These are phyloP conservation scores for Lethrus apterus DNA, from an alignment of 1,140 invertebrate species.

Conservation along the genomic window DNA sequence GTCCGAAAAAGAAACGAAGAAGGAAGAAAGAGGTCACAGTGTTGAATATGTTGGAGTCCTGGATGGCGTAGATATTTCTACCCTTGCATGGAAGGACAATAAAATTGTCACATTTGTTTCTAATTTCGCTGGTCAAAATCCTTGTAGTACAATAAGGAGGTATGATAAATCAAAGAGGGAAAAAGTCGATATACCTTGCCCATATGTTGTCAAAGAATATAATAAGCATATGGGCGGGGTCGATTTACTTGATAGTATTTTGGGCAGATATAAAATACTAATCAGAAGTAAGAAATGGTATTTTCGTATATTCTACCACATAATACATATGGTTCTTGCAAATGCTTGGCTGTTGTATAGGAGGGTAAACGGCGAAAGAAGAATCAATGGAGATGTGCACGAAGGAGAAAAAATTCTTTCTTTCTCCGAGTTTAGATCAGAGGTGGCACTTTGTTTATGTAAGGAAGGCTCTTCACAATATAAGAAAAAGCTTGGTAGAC, in stretches of 20 bases:
- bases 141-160: not conserved
- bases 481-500: slow-evolving; percentile 13
- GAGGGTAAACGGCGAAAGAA: slow-evolving; percentile 10
- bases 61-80: slow-evolving; percentile 2
- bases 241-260: slow-evolving; percentile 41
- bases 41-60: slow-evolving; percentile 40
- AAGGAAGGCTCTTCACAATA: not conserved
- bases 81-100: not conserved
- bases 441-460: slow-evolving; percentile 18
- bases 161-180: slow-evolving; percentile 10
- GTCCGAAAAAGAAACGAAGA: not conserved
- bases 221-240: slow-evolving; percentile 24
- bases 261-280: slow-evolving; percentile 40
- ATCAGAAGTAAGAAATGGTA: slow-evolving; percentile 37
- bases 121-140: not conserved
- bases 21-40: slow-evolving; percentile 5
- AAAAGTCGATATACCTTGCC: not conserved
- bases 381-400: slow-evolving; percentile 1
- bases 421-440: slow-evolving; percentile 19
- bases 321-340: slow-evolving; percentile 25
- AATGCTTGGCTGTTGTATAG: slow-evolving; percentile 27
- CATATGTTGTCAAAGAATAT: slow-evolving; percentile 2
- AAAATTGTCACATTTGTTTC: slow-evolving; percentile 5
- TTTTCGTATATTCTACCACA: slow-evolving; percentile 30
- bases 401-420: not conserved